Conservation (phyloP, 2,113 vertebrate genomes). For the Bagarius yarrelli region DNA sequence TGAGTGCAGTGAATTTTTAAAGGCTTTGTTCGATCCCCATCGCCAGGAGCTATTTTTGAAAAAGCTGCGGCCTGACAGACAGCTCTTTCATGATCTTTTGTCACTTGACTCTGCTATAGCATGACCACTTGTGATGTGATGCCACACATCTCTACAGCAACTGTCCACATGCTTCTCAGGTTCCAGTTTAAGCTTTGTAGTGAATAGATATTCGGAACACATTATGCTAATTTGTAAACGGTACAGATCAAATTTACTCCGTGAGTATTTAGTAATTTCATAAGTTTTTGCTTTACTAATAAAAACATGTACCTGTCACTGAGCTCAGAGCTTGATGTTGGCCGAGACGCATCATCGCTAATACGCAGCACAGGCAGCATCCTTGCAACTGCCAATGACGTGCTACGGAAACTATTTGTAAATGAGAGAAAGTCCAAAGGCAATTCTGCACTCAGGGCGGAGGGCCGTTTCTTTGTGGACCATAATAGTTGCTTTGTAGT, state of each 20-base stretch:
- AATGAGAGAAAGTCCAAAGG: constrained; percentile 57
- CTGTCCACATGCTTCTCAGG: constrained; percentile 4
- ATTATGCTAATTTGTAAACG: not conserved
- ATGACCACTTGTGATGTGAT: constrained; percentile 18
- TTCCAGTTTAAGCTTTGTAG: not conserved
- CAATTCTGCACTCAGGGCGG: constrained; percentile 55
- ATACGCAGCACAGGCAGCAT: constrained; percentile 45
- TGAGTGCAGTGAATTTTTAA: constrained; percentile 58
- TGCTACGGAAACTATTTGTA: constrained; percentile 58
- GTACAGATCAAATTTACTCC: constrained; percentile 6
- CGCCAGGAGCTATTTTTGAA: constrained; percentile 32
- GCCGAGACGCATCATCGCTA: constrained; percentile 36
- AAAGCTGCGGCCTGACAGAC: constrained; percentile 20
- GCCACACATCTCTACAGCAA: not conserved
- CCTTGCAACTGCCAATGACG: constrained; percentile 62
- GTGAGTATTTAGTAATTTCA: not conserved
- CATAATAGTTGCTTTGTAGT: constrained; percentile 69
- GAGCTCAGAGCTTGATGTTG: constrained; percentile 40
- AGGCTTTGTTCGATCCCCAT: constrained; percentile 19
- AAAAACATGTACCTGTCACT: constrained; percentile 47
- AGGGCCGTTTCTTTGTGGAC: constrained; percentile 54
- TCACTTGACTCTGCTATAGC: constrained; percentile 51
- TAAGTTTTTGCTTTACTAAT: constrained; percentile 34
- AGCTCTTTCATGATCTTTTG: constrained; percentile 27
- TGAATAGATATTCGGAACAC: not conserved